Evolutionary conservation across 1,140 invertebrate genomes (phyloP), one percentile per base, ranked within the genome.

Genomic region (Mercenaria mercenaria): DNA sequence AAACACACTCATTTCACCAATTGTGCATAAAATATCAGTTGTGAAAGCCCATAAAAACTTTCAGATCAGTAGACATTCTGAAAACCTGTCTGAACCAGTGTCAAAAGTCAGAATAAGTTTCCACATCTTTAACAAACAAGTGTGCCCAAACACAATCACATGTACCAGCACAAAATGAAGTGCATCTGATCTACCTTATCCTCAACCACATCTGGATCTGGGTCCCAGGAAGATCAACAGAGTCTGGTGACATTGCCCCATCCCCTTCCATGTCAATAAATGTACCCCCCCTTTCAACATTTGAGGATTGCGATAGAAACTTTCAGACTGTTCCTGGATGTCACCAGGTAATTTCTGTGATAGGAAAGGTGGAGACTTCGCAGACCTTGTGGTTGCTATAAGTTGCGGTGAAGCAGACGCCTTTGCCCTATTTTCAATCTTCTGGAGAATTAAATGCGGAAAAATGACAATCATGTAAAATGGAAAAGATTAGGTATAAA

Each of bases 251-350:
- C 26, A 43, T 29, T 26, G n/a, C 72, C 72, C 41, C 41, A 13
- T 76, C 72, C 15, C 41, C 39, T 43, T n/a, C 15, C n/a, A n/a
- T 47, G 4, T 43, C 41, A 76, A 76, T 50, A n/a, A 43, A 15
- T 10, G 72, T 76, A 15, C 72, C 20, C 10, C 72, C 72, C 72
- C 72, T 50, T 76, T 76, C 1, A 50, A 29, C 72, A 76, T 76
- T n/a, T 76, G 37, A 29, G 72, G 72, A 76, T 76, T 76, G 3
- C n/a, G 59, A 29, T 64, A 64, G 26, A n/a, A 29, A 64, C 26
- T 10, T 1, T 29, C 59, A n/a, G 15, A 3, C 8, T 10, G 8
- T 8, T 47, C 43, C 18, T 47, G 43, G 43, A 47, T 47, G 11
- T 69, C 64, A 6, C 72, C 41, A 43, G 18, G 20, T 47, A 8